Percentiles rank a stretch among this genome's conserved stretches.
Conservation (phyloP, 2,888 invertebrate genomes). For the Leucozona laternaria region DNA sequence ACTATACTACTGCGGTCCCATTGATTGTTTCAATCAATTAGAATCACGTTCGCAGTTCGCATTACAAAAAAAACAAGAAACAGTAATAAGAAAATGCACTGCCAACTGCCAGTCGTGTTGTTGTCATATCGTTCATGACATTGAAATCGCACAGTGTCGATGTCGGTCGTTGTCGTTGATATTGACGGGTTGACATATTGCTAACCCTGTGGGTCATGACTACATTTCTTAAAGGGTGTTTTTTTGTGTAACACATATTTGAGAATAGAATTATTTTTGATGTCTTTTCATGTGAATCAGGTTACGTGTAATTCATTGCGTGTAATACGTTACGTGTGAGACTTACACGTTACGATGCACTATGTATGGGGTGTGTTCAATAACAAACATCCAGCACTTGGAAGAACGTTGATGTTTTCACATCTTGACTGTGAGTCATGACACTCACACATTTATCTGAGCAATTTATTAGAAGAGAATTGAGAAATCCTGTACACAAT, state of each 20-base stretch:
- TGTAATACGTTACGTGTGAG: no score
- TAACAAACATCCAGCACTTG: no score
- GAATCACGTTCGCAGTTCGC: slow-evolving; percentile 69
- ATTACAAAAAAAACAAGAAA: slow-evolving; percentile 38
- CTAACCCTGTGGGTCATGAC: slow-evolving; percentile 45
- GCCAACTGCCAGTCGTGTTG: slow-evolving; percentile 2
- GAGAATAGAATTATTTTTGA: neutral
- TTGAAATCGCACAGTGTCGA: slow-evolving; percentile 47
- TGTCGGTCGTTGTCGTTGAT: slow-evolving; percentile 37
- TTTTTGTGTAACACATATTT: neutral
- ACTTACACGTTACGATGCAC: no score
- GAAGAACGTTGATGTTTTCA: no score
- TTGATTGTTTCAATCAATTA: slow-evolving; percentile 68
- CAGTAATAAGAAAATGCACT: slow-evolving; percentile 19
- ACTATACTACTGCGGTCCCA: slow-evolving; percentile 32
- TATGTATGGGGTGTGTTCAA: no score
- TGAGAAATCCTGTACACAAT: no score
- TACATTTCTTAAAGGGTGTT: slow-evolving; percentile 3
- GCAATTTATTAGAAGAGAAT: no score
- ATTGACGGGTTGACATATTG: slow-evolving; percentile 48
- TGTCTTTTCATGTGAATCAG: no score
- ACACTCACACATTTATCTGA: no score
- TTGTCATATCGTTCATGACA: slow-evolving; percentile 61
- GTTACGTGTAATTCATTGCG: no score
- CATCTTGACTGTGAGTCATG: no score